Percentiles rank a stretch among this genome's conserved stretches.
These are phyloP conservation scores for Scaptodrosophila lebanonensis DNA, from an alignment of 1,140 invertebrate genomes.

Conservation along the genomic window DNA sequence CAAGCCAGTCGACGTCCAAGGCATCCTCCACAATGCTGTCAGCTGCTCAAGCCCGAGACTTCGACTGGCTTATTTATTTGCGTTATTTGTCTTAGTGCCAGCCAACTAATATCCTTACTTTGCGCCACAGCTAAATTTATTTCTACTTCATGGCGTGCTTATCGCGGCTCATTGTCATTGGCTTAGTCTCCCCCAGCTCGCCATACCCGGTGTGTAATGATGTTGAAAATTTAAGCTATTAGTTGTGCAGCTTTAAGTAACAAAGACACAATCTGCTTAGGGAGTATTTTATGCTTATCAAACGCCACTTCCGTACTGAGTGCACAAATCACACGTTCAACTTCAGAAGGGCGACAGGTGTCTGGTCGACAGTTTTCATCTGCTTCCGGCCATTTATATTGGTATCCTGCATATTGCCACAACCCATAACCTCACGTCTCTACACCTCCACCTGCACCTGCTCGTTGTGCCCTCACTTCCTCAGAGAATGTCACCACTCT, in stretches of 20 bases:
- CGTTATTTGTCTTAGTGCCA: slow-evolving; percentile 65
- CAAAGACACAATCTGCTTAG: too few species aligned
- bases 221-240: slow-evolving; percentile 8
- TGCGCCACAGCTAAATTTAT: slow-evolving; percentile 11
- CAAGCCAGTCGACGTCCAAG: slow-evolving; percentile 11
- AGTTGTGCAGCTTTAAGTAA: slow-evolving; percentile 27
- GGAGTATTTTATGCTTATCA: slow-evolving; percentile 62
- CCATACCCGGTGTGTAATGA: background rate
- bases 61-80: slow-evolving; percentile 66
- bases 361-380: background rate
- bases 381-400: slow-evolving; percentile 63
- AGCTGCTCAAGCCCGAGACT: background rate
- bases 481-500: background rate
- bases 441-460: background rate
- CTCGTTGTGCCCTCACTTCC: too few species aligned
- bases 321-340: slow-evolving; percentile 42
- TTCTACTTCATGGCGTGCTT: slow-evolving; percentile 35
- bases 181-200: slow-evolving; percentile 1
- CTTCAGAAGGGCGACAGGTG: slow-evolving; percentile 25
- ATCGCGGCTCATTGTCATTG: slow-evolving; percentile 35
- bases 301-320: slow-evolving; percentile 52
- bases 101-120: slow-evolving; percentile 60
- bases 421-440: slow-evolving; percentile 36
- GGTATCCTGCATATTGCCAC: slow-evolving; percentile 57
- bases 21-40: background rate